phyloP scores from a whole-genome alignment of 2,888 invertebrate genomes.

The Achlya flavicornis region DNA sequence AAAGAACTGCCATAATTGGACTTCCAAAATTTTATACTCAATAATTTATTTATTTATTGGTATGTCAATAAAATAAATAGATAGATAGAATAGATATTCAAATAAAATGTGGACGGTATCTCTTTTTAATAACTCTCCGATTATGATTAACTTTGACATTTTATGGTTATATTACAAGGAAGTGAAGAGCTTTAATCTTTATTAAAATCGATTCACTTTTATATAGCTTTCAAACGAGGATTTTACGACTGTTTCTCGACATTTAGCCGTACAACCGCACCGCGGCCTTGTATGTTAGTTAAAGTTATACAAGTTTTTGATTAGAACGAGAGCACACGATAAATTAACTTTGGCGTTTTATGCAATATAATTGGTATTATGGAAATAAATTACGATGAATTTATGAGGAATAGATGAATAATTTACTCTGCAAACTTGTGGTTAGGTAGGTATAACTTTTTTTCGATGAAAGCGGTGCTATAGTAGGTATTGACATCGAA shows the following conservation, averaged over 20 bases:
- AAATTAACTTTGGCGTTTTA: neutral
- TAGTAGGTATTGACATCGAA: too few relatives aligned
- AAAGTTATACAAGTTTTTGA: neutral
- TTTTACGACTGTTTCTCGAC: slow-evolving; percentile 6
- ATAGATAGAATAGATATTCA: too few relatives aligned
- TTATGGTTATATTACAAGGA: neutral
- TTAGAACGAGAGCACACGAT: neutral
- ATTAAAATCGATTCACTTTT: slow-evolving; percentile 1
- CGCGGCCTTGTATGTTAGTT: neutral
- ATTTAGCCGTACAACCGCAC: neutral
- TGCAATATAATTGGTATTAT: neutral
- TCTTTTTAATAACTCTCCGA: neutral
- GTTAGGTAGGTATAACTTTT: too few relatives aligned
- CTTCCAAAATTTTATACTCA: too few relatives aligned
- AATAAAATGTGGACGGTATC: too few relatives aligned
- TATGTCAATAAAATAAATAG: too few relatives aligned
- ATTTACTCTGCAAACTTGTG: too few relatives aligned
- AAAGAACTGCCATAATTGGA: too few relatives aligned
- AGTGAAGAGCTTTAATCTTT: neutral
- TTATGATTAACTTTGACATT: slow-evolving; percentile 8
- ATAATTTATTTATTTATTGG: too few relatives aligned
- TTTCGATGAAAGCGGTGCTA: too few relatives aligned
- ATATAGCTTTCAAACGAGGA: neutral
- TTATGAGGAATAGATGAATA: too few relatives aligned
- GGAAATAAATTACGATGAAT: too few relatives aligned